Base-by-base conservation (phyloP, 2,113 vertebrate genomes). In the Xenopus tropicalis region DNA sequence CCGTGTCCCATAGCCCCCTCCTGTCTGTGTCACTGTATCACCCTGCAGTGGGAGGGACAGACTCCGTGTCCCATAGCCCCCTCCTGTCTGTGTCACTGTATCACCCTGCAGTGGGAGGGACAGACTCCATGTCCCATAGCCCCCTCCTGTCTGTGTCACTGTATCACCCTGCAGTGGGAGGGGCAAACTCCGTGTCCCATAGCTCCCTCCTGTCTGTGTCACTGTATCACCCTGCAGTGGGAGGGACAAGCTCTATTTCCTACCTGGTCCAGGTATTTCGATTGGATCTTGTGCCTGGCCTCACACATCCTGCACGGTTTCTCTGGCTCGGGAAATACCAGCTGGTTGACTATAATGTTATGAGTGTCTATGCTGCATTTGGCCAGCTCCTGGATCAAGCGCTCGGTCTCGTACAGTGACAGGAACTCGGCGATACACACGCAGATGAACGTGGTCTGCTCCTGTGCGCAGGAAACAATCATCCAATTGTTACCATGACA, bases 261-360 rank as follows among this genome's bases (percentile, higher is more conserved):
- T 74, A 98, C 95, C 94, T 98, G 96, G 85, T 98, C 95, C 71
- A 98, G 89, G 82, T 98, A 98, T 82, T 98, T 98, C 85, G 95
- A 95, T 87, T 98, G 96, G 77, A 98, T 98, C 86, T 96, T 96
- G 85, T 98, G 95, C 16, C 95, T 87, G 14, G 96, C 96, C 82
- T 97, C 94, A 4, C 96, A 98, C 94, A 97, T 97, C 82, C 90
- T 93, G 83, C 96, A 98, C 14, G 96, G 95, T 69, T 92, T 80
- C 44, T 93, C 93, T 0, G 81, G 78, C 17, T 96, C 94, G 0
- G 96, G 96, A 85, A 97, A 97, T 24, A 97, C 94, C 0, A 98
- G 90, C 69, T 98, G 96, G 90, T 98, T 98, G 78, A 98, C 94
- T 0, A 98, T 93, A 80, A 98, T 96, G 81, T 98, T 98, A 87